Base-by-base conservation (phyloP, 1,140 invertebrate species). In the Drosophila azteca region DNA sequence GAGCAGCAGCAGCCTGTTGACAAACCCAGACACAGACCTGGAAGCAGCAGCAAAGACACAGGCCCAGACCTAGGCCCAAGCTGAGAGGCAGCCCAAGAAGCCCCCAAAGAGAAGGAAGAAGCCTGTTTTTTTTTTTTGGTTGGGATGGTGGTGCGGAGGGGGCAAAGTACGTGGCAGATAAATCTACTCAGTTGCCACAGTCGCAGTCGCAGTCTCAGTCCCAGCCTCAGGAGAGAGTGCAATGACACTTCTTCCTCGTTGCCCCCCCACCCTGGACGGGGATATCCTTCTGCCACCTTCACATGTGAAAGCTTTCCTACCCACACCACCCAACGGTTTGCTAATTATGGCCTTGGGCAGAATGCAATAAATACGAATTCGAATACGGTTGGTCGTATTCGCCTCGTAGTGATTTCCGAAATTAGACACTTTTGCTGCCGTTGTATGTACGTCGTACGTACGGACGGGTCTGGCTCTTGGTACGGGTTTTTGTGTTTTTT, bases 121-220 rank as follows among this genome's bases (percentile, higher is more conserved):
- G 82, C 81, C 82, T 77, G 81, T 88, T 35, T 87, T 87, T 74
- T 62, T n/a, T n/a, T n/a, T n/a, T n/a, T 67, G 67, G 67, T 44
- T 63, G 58, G 8, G 17, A 8, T 6, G 9, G n/a, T 9, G 9
- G 29, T 4, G 17, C 1, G 9, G 59, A 49, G 73, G 83, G 82
- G 83, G 75, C 83, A 87, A 82, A 87, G 82, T 87, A 87, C 83
- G 78, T 60, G 63, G 66, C 61, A 85, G 83, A 87, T 87, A 87
- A 87, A 87, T 87, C 83, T 79, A 52, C 75, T 57, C 15, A 45
- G 29, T 60, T 44, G 66, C 60, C 31, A 49, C 45, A 13, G 50
- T 26, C 45, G 22, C 41, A 49, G 53, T 3, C 41, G 17, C 15
- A 44, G 50, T 17, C 41, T 63, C 31, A 35, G 31, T 20, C 20